These are phyloP conservation scores for Periphyllus acericola DNA, from an alignment of 2,888 invertebrate species.

Conservation along the genomic window DNA sequence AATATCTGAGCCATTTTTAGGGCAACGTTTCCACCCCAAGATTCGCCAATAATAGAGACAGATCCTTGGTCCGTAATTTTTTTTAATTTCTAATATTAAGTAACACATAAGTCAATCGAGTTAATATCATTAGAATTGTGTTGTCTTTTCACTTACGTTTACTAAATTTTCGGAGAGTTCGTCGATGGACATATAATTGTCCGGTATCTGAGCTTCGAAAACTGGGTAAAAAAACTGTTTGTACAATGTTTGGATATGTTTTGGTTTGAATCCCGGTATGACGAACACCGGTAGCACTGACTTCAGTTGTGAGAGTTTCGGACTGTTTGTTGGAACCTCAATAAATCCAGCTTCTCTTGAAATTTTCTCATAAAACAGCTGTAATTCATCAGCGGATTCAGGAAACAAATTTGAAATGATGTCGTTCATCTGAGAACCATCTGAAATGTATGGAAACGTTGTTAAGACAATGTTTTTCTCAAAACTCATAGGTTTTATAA, in stretches of 20 bases:
- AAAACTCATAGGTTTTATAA: too few species aligned
- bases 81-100: background rate
- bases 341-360: conserved; percentile 65
- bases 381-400: background rate
- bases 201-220: conserved; percentile 41
- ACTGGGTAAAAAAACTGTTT: conserved; percentile 12
- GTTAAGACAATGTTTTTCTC: too few species aligned
- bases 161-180: conserved; percentile 34
- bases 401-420: background rate
- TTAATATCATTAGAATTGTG: rapidly evolving
- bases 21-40: conserved; percentile 72
- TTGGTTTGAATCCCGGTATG: conserved; percentile 67
- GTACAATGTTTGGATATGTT: conserved; percentile 63
- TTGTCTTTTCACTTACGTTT: background rate
- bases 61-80: background rate
- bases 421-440: background rate
- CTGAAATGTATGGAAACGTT: background rate
- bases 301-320: conserved; percentile 66
- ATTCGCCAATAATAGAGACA: conserved; percentile 70
- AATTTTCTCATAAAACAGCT: background rate
- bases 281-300: conserved; percentile 67
- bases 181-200: background rate
- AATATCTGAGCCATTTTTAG: conserved; percentile 72
- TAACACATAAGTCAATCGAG: background rate
- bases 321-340: conserved; percentile 67